These are phyloP conservation scores for Dascyllus trimaculatus DNA, from an alignment of 2,113 vertebrate species.

Conservation along the genomic window DNA sequence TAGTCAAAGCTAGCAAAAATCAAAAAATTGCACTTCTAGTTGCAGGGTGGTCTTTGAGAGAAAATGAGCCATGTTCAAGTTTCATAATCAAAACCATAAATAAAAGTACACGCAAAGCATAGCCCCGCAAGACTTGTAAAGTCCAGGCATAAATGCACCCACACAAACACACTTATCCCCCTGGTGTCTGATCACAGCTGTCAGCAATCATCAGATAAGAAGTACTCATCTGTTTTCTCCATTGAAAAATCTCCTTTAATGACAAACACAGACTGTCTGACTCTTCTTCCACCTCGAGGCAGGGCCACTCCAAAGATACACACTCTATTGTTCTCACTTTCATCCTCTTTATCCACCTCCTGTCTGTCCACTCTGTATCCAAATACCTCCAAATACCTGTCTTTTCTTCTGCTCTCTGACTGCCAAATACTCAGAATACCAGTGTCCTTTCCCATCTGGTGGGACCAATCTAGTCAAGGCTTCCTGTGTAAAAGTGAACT, in stretches of 20 bases:
- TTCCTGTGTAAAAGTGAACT: constrained; percentile 60
- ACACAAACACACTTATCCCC: constrained; percentile 34
- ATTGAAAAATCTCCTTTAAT: constrained; percentile 72
- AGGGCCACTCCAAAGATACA: constrained; percentile 61
- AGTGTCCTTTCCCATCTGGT: constrained; percentile 60
- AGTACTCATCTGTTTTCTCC: constrained; percentile 73
- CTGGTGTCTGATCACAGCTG: constrained; percentile 41
- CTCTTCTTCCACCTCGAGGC: constrained; percentile 46
- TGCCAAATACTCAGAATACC: constrained; percentile 81
- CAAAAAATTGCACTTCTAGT: background rate
- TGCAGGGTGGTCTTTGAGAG: constrained; percentile 10
- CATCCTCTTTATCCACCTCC: constrained; percentile 64
- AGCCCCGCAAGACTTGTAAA: background rate
- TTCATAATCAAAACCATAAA: constrained; percentile 14
- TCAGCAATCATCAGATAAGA: constrained; percentile 64
- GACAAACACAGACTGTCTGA: constrained; percentile 82
- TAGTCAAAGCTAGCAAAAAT: constrained; percentile 17
- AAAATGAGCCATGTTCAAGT: constrained; percentile 21
- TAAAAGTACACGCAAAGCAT: background rate
- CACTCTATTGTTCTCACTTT: constrained; percentile 71
- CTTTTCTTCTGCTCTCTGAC: constrained; percentile 35
- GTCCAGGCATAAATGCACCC: background rate
- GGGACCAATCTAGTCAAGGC: constrained; percentile 54
- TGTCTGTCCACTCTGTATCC: constrained; percentile 45
- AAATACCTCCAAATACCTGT: constrained; percentile 75